Evolutionary conservation across 2,113 vertebrate species (phyloP).

Genomic region (Pterocles orientalis): DNA sequence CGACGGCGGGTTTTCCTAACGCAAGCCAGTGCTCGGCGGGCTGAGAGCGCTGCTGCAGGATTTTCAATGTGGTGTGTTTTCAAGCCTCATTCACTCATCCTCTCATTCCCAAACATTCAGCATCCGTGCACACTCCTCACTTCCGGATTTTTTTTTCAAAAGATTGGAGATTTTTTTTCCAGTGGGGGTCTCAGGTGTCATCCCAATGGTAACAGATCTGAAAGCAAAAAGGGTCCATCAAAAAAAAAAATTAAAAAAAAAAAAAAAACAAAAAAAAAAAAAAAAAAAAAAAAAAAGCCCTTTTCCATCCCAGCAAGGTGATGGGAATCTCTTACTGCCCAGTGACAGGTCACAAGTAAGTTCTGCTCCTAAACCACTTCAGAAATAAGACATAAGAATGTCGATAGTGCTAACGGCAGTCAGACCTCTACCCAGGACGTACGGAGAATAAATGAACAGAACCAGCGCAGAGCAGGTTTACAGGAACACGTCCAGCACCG

Average conservation of each 20-base stretch:
- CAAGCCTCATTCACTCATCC: constrained; percentile 91
- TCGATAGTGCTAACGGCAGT: not conserved
- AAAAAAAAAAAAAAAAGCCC: not conserved
- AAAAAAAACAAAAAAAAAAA: not conserved
- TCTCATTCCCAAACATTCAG: constrained; percentile 91
- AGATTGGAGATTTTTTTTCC: constrained; percentile 88
- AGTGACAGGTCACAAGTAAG: fast-evolving
- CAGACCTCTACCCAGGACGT: not conserved
- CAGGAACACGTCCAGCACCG: not conserved
- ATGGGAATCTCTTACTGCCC: not conserved
- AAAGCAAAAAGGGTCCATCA: constrained; percentile 26
- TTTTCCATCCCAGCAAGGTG: not conserved
- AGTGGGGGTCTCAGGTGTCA: constrained; percentile 87
- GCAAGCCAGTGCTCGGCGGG: constrained; percentile 72
- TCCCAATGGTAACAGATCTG: constrained; percentile 80
- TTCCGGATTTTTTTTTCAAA: constrained; percentile 82
- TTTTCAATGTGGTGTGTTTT: constrained; percentile 90
- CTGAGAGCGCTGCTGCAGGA: constrained; percentile 78
- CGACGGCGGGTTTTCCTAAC: constrained; percentile 52
- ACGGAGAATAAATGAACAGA: not conserved
- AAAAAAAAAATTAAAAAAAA: not conserved
- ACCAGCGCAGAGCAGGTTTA: not conserved
- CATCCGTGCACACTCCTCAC: constrained; percentile 89
- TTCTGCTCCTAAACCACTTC: not conserved
- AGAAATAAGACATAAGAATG: fast-evolving